Base-by-base conservation (phyloP, 2,888 invertebrate species). In the Notodonta dromedarius region DNA sequence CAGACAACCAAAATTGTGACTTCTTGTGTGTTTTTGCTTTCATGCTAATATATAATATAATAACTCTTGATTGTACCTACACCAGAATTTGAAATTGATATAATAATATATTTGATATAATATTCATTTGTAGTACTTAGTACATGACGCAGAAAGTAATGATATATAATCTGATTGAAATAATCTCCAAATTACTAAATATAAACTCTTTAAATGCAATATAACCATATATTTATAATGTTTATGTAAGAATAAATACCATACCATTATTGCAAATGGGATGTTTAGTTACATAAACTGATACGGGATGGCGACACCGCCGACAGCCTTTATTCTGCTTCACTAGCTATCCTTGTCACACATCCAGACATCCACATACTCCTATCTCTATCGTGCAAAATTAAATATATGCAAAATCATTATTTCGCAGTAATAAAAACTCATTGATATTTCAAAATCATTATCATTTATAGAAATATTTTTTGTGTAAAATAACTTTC, bases 261-360 rank as follows among this genome's bases (percentile, higher is more conserved):
- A n/a, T 9, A 3, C 7, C 16, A 50, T 50, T 16, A 16, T 50
- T 50, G 9, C 50, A 16, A 16, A 50, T 50, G 50, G 52, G 52
- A 13, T 52, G 32, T 32, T 4, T 60, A 64, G 59, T 73, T 66
- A 59, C 3, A 2, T 8, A 54, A 39, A 14, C 13, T 40, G 52
- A 46, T 64, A 74, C 74, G 50, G 76, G 84, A 82, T 83, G 83
- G 82, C 84, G 74, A 61, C 63, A 73, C 73, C 54, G 56, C 57
- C 40, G 24, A 59, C 42, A 32, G 50, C 57, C 58, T 56, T 59
- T 61, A 55, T 56, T 44, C 57, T 57, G 14, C 55, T 13, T 24
- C 51, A 59, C 48, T 59, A 44, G 65, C 75, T 64, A 58, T 77
- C 80, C 66, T 71, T 73, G 44, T 70, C 64, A 57, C 56, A 59